Percentiles rank a stretch among this genome's conserved stretches.
phyloP scores from a whole-genome alignment of 2,113 vertebrate species.

The Corythornis vintsioides region DNA sequence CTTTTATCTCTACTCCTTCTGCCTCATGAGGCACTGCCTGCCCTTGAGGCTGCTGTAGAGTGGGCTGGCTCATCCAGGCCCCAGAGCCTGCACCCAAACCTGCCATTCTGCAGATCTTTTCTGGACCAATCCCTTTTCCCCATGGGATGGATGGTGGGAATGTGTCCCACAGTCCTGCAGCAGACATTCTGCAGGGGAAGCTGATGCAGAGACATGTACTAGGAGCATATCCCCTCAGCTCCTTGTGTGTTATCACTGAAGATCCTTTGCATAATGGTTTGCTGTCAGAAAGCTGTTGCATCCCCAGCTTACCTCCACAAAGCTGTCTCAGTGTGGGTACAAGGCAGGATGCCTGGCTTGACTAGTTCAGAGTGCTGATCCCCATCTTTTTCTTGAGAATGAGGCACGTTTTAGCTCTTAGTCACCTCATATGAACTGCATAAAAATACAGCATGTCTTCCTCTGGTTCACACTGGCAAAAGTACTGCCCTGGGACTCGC shows the following conservation, averaged over 20 bases:
- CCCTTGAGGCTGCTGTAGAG: not conserved
- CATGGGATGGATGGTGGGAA: not conserved
- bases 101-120: not conserved
- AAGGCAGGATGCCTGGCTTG: not conserved
- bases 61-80: not conserved
- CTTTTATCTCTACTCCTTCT: not conserved
- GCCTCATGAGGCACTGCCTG: not conserved
- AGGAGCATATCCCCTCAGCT: accelerated
- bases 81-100: not conserved
- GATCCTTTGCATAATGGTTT: accelerated
- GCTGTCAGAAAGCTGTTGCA: not conserved
- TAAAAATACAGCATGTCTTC: not conserved
- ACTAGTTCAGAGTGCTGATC: not conserved
- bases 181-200: not conserved
- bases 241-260: accelerated
- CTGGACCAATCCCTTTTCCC: not conserved
- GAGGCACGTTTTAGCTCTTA: not conserved
- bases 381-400: not conserved
- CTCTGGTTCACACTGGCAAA: not conserved
- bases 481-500: not conserved
- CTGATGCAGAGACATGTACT: accelerated
- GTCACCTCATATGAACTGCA: accelerated
- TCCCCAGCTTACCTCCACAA: not conserved
- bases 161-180: not conserved
- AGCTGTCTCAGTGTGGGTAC: not conserved